A percentile compares a stretch with the other conserved stretches of the same genome.
These are phyloP conservation scores for Oscheius sp. DNA, from an alignment of 2,888 invertebrate genomes.

Conservation along the genomic window DNA sequence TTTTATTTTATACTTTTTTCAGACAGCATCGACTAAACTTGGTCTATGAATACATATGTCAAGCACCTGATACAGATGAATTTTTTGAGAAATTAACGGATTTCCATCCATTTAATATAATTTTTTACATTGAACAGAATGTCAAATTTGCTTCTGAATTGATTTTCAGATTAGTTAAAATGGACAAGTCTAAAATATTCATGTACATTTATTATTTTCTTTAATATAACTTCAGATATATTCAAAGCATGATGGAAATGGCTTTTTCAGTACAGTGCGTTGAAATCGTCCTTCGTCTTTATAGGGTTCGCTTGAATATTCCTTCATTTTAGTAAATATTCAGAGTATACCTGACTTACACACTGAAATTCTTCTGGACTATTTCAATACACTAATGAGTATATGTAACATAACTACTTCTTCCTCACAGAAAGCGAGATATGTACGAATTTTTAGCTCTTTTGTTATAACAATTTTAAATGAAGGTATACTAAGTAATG, in stretches of 20 bases:
- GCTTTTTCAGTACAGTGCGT: slow-evolving; percentile 14
- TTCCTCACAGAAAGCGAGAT: slow-evolving; percentile 17
- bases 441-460: slow-evolving; percentile 17
- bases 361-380: slow-evolving; percentile 8
- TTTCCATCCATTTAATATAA: background rate
- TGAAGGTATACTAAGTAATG: background rate
- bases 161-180: background rate
- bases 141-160: slow-evolving; percentile 2
- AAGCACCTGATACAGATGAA: background rate
- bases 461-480: slow-evolving; percentile 23
- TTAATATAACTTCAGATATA: background rate
- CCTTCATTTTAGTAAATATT: background rate
- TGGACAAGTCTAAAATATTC: background rate
- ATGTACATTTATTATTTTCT: background rate
- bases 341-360: slow-evolving; percentile 13
- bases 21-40: background rate
- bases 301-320: background rate
- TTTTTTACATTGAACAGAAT: background rate
- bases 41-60: background rate
- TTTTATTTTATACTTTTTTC: background rate
- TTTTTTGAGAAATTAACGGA: background rate
- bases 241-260: slow-evolving; percentile 2
- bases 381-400: background rate
- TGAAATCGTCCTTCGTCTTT: slow-evolving; percentile 22
- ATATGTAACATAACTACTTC: background rate